These are phyloP conservation scores for Adelosebastes latens DNA, from an alignment of 2,797 vertebrate genomes.

Conservation along the genomic window DNA sequence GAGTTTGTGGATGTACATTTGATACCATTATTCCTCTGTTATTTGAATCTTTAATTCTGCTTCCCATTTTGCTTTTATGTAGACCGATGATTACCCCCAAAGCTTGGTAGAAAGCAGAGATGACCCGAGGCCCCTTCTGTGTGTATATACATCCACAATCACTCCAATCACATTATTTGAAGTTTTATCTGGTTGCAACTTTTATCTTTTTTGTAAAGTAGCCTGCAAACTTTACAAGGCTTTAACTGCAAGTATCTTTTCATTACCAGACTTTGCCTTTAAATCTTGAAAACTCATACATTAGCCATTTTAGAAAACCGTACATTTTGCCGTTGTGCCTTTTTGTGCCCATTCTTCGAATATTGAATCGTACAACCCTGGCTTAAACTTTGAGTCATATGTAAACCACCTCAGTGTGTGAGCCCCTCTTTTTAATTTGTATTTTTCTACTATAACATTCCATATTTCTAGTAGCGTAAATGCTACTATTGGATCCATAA, in stretches of 20 bases:
- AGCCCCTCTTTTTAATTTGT: not conserved
- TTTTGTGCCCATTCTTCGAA: not conserved
- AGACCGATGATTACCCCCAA: not conserved
- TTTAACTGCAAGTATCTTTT: not conserved
- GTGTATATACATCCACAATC: not conserved
- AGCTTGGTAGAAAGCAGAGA: not conserved
- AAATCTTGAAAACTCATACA: fast-evolving
- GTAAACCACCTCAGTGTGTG: not conserved
- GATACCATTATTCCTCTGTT: not conserved
- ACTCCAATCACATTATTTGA: not conserved
- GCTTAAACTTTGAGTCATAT: not conserved
- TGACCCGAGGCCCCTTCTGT: not conserved
- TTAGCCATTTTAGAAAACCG: not conserved
- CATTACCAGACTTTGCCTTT: not conserved
- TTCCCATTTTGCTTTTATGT: not conserved
- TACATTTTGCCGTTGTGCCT: not conserved
- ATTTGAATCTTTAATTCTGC: not conserved
- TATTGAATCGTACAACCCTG: not conserved
- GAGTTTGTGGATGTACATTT: not conserved
- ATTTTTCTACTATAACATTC: not conserved
- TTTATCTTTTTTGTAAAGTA: not conserved
- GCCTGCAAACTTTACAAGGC: too few species aligned
- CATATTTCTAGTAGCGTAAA: not conserved
- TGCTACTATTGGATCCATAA: not conserved
- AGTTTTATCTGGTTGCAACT: not conserved